A percentile compares a stretch with the other conserved stretches of the same genome.
These are phyloP conservation scores for Psix sp. DNA, from an alignment of 1,140 invertebrate species.

Conservation along the genomic window DNA sequence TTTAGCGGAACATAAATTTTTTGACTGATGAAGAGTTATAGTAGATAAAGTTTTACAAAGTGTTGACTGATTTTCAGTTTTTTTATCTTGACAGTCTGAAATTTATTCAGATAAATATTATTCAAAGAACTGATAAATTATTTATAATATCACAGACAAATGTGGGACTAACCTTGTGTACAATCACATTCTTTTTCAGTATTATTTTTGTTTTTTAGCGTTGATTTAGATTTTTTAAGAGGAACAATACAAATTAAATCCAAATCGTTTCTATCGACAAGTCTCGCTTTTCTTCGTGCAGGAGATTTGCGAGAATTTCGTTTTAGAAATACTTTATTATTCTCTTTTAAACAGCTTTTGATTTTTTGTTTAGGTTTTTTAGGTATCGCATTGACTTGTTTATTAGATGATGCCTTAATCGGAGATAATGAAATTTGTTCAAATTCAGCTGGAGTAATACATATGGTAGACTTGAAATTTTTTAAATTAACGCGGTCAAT, in stretches of 20 bases:
- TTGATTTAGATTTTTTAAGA: not conserved
- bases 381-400: not conserved
- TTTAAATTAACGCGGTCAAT: constrained; percentile 23
- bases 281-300: constrained; percentile 9
- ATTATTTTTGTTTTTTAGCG: not conserved
- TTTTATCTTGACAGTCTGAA: not conserved
- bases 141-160: too few relatives aligned
- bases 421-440: constrained; percentile 9
- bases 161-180: not conserved
- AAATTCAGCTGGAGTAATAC: constrained; percentile 18
- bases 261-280: constrained; percentile 10
- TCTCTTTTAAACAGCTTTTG: not conserved
- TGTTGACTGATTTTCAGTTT: not conserved
- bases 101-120: not conserved
- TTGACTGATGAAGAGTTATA: not conserved
- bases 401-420: not conserved
- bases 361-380: constrained; percentile 6
- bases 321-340: constrained; percentile 3
- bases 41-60: constrained; percentile 4
- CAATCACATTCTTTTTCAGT: constrained; percentile 30
- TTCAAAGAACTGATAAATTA: too few relatives aligned
- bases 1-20: constrained; percentile 17
- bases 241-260: constrained; percentile 10
- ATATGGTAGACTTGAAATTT: constrained; percentile 10
- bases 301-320: constrained; percentile 20